Percentiles rank a stretch among this genome's conserved stretches.
Evolutionary conservation across 2,888 invertebrate genomes (phyloP).

Genomic region (Corythucha ciliata): DNA sequence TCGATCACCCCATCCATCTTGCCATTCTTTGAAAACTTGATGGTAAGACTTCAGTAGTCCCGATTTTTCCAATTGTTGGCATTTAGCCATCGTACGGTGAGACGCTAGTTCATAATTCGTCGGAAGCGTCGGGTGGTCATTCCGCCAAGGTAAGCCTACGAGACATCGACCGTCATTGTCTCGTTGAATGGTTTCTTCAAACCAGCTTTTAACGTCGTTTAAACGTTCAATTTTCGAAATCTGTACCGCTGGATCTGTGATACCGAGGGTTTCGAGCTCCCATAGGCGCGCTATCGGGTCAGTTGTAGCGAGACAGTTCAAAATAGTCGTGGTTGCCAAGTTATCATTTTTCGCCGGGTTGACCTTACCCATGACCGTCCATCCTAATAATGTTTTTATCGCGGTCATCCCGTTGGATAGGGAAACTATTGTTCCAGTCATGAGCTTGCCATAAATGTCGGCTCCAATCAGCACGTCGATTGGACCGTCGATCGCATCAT

Average conservation of each 20-base stretch:
- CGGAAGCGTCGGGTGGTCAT: constrained; percentile 37
- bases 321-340: constrained; percentile 10
- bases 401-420: neutral
- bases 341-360: neutral
- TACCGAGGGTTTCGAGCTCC: constrained; percentile 27
- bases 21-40: constrained; percentile 37
- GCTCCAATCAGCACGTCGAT: no score
- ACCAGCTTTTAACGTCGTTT: constrained; percentile 16
- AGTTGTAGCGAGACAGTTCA: neutral
- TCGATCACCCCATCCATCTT: constrained; percentile 35
- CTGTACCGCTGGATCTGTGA: constrained; percentile 17
- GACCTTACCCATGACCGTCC: constrained; percentile 9
- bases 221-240: neutral
- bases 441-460: no score
- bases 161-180: constrained; percentile 37
- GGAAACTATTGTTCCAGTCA: no score
- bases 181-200: constrained; percentile 33
- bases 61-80: constrained; percentile 22
- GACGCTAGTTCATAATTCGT: constrained; percentile 34
- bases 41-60: constrained; percentile 32
- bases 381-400: constrained; percentile 7
- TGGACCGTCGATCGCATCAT: no score
- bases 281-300: constrained; percentile 23
- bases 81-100: constrained; percentile 31
- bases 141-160: constrained; percentile 38